phyloP scores from a whole-genome alignment of 53 echinoderm and acorn worm genomes.

The Apostichopus leukothele region DNA sequence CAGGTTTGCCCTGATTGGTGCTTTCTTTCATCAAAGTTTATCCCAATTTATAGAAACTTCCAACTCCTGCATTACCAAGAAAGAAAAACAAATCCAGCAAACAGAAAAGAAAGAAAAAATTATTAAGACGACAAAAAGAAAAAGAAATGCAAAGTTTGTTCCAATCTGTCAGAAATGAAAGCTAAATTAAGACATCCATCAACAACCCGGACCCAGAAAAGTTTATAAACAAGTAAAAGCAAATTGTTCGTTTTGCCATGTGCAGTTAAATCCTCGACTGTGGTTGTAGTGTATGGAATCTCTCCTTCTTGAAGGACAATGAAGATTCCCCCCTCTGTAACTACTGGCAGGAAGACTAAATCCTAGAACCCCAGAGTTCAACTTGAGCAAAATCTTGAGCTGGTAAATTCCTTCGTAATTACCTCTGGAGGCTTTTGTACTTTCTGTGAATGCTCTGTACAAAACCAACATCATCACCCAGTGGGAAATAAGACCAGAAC shows the following conservation, averaged over 20 bases:
- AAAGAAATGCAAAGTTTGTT: background rate
- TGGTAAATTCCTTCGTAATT: conserved; percentile 40
- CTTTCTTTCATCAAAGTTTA: too few species aligned
- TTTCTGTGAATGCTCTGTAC: conserved; percentile 5
- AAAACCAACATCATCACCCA: conserved; percentile 31
- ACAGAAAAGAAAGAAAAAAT: background rate
- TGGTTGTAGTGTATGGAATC: too few species aligned
- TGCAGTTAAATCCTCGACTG: background rate
- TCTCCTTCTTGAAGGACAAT: background rate
- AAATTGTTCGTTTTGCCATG: background rate
- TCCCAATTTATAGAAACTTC: background rate
- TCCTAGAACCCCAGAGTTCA: conserved; percentile 24
- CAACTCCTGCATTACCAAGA: background rate
- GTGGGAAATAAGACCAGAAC: background rate
- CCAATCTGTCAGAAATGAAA: background rate
- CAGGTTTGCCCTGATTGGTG: too few species aligned
- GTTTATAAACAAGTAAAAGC: background rate
- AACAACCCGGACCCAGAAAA: background rate
- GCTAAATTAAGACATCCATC: background rate
- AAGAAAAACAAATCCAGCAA: background rate
- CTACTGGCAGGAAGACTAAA: conserved; percentile 20
- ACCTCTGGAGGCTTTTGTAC: conserved; percentile 40
- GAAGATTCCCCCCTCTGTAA: background rate
- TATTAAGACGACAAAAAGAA: background rate
- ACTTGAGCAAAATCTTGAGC: background rate